These are phyloP conservation scores for Callyntrura sp. DNA, from an alignment of 2,888 invertebrate species.

Conservation along the genomic window DNA sequence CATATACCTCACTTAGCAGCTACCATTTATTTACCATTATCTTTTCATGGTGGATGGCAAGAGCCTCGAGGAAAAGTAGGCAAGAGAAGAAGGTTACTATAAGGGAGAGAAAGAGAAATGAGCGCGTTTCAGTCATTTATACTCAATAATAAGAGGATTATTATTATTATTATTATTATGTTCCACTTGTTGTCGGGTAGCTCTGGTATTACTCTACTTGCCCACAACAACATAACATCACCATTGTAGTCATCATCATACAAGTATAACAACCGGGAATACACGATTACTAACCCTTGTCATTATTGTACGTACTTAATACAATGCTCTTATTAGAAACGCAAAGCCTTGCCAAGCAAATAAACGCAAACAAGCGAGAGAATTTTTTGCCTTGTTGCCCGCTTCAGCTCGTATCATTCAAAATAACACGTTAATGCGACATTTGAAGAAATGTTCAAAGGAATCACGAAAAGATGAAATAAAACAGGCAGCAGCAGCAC, in stretches of 20 bases:
- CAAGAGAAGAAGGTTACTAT: not conserved
- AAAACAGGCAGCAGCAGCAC: no score
- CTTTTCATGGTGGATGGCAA: not conserved
- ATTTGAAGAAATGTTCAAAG: no score
- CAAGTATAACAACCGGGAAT: no score
- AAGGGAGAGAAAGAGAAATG: not conserved
- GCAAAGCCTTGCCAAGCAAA: not conserved
- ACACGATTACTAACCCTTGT: not conserved
- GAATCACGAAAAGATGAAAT: no score
- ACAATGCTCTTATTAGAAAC: slow-evolving; percentile 45
- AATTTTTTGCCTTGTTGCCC: not conserved
- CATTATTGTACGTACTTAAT: not conserved
- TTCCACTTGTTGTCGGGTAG: slow-evolving; percentile 46
- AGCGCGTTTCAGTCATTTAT: slow-evolving; percentile 48
- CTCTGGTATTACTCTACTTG: not conserved
- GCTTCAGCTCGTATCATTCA: slow-evolving; percentile 3
- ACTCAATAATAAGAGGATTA: slow-evolving; percentile 62
- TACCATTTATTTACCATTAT: not conserved
- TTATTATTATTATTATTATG: slow-evolving; percentile 38
- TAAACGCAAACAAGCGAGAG: not conserved
- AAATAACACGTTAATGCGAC: not conserved
- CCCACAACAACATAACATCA: no score
- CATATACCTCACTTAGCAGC: no score
- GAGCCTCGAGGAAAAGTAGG: not conserved
- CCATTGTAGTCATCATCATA: no score